Percentiles rank a stretch among this genome's conserved stretches.
phyloP scores from a whole-genome alignment of 2,797 vertebrate genomes.

The Orestias chungarensis region DNA sequence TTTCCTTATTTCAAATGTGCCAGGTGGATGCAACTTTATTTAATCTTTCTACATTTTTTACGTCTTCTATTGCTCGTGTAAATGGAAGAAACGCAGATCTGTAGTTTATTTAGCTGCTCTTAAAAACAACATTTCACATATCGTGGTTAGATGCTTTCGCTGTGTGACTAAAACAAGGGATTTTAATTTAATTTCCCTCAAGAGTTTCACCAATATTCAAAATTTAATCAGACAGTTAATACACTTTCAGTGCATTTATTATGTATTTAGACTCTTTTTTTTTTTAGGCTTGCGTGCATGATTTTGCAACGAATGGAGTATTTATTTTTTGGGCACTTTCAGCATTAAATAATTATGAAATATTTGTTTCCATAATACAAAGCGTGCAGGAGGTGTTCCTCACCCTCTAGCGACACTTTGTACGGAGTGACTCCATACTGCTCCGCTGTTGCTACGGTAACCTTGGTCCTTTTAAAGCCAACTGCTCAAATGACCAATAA shows the following conservation, averaged over 20 bases:
- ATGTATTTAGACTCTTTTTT: not conserved
- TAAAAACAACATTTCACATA: conserved; percentile 40
- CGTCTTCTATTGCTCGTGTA: not conserved
- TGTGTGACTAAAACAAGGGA: conserved; percentile 15
- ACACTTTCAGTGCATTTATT: not conserved
- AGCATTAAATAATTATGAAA: not conserved
- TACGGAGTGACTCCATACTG: not conserved
- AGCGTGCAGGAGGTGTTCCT: not conserved
- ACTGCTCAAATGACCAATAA: too few species aligned
- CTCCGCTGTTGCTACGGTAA: conserved; percentile 5
- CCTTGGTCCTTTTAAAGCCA: not conserved
- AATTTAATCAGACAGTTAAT: not conserved
- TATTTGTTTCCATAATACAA: conserved; percentile 12
- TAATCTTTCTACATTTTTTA: not conserved
- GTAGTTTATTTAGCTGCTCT: not conserved
- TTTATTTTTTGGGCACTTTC: not conserved
- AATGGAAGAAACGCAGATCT: not conserved
- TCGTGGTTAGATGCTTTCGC: conserved; percentile 64
- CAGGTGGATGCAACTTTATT: not conserved
- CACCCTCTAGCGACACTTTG: not conserved
- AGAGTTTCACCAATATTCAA: not conserved
- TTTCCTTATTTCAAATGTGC: too few species aligned
- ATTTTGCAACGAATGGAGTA: not conserved
- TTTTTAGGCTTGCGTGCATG: not conserved
- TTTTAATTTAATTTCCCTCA: not conserved